Evolutionary conservation across 2,113 vertebrate genomes (phyloP), one percentile per base, ranked within the genome.

Genomic region (Crotophaga sulcirostris): DNA sequence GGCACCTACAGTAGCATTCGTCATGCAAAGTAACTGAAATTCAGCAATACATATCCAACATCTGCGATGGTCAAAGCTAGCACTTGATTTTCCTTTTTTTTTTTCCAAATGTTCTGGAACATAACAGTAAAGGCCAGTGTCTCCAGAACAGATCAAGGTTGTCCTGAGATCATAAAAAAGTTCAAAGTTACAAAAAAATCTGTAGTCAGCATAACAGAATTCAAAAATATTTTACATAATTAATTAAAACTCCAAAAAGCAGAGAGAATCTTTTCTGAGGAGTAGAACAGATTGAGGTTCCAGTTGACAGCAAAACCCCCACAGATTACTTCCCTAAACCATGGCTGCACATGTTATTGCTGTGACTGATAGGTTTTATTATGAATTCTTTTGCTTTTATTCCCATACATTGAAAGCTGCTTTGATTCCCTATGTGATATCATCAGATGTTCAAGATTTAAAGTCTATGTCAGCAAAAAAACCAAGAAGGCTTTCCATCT

Each of bases 401-500:
- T 95, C 42, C 47, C 44, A 63, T 66, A 77, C 36, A 74, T 84
- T 72, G 66, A 94, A 93, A 86, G 62, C 49, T 83, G 45, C 25
- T 94, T 97, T 94, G 90, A 92, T 69, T 88, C 88, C 29, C 83
- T 58, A 58, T 44, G 47, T 74, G 83, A 54, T 94, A 90, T 58
- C 19, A 94, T 70, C 88, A 74, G 72, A 90, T 67, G 72, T 67
- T 88, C 34, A 69, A 69, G 67, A 83, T 85, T 88, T 80, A 88
- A 92, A 74, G 68, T 67, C 75, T 67, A 51, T 77, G 86, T 84
- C 82, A 95, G 79, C 18, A 72, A 88, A 90, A 83, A 74, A 78
- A 10, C 4, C 47, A 83, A 59, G 51, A 79, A 62, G 20, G 52
- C 72, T 67, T 84, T 94, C 90, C 79, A 70, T 77, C 83, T 90